Percentiles rank a stretch among this genome's conserved stretches.
Conservation (phyloP, 2,797 vertebrate genomes). For the Sebastolobus alascanus region DNA sequence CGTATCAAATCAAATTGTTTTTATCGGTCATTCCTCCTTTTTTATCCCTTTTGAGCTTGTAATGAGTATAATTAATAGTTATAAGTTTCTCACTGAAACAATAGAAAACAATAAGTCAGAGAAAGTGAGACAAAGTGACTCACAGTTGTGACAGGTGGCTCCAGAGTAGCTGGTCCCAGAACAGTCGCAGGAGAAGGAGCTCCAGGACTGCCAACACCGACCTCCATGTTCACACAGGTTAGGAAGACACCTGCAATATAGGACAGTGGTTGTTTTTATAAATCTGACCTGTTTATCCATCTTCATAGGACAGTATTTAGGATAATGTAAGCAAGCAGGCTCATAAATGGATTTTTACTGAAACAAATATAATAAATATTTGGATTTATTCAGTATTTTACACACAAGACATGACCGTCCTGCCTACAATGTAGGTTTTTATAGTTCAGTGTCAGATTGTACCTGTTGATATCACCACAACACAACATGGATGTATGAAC, state of each 20-base stretch:
- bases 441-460: background rate
- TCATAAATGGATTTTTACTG: background rate
- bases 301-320: background rate
- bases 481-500: too few relatives aligned
- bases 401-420: background rate
- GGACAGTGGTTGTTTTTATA: background rate
- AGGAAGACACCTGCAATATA: slow-evolving; percentile 90
- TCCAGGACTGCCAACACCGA: slow-evolving; percentile 94
- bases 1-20: too few relatives aligned
- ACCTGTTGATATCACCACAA: too few relatives aligned
- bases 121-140: slow-evolving; percentile 39
- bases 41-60: too few relatives aligned
- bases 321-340: background rate
- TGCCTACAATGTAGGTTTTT: background rate
- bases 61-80: too few relatives aligned
- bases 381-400: background rate
- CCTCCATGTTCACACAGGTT: slow-evolving; percentile 96
- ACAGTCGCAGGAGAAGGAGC: slow-evolving; percentile 93
- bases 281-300: too few relatives aligned
- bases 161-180: slow-evolving; percentile 91
- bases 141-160: slow-evolving; percentile 96
- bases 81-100: too few relatives aligned
- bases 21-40: too few relatives aligned
- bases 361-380: background rate
- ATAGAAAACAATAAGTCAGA: too few relatives aligned